phyloP scores from a whole-genome alignment of 2,888 invertebrate species.

The Rhorus exstirpatorius region DNA sequence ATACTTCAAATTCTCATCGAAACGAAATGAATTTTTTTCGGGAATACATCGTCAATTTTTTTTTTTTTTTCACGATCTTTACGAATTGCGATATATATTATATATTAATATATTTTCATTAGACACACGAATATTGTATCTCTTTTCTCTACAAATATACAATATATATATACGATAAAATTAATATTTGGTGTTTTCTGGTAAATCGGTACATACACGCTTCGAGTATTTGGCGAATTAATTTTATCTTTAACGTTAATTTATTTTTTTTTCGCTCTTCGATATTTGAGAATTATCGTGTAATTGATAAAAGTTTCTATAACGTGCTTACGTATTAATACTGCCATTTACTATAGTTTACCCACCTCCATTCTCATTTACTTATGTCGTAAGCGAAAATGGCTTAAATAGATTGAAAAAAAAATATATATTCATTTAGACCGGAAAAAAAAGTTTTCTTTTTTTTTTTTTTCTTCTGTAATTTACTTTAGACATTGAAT shows the following conservation, averaged over 20 bases:
- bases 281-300: conserved; percentile 42
- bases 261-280: conserved; percentile 1
- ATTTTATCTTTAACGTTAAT: not conserved
- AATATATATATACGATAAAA: conserved; percentile 47
- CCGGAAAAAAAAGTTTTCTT: conserved; percentile 45
- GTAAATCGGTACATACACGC: conserved; percentile 32
- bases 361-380: conserved; percentile 55
- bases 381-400: conserved; percentile 61
- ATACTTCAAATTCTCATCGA: too few species aligned
- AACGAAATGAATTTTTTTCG: too few species aligned
- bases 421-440: conserved; percentile 26
- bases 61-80: not conserved
- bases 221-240: conserved; percentile 62
- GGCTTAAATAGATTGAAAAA: conserved; percentile 23
- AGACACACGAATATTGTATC: conserved; percentile 42
- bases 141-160: conserved; percentile 60
- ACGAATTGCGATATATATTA: conserved; percentile 14
- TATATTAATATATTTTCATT: conserved; percentile 27
- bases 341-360: conserved; percentile 40
- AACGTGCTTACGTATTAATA: conserved; percentile 56
- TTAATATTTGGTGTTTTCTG: conserved; percentile 65
- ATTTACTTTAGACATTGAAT: conserved; percentile 41
- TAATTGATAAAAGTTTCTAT: conserved; percentile 53
- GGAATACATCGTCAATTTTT: too few species aligned
- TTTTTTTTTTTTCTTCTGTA: conserved; percentile 30